These are phyloP conservation scores for Bellardia bayeri DNA, from an alignment of 2,888 invertebrate genomes.

Conservation along the genomic window DNA sequence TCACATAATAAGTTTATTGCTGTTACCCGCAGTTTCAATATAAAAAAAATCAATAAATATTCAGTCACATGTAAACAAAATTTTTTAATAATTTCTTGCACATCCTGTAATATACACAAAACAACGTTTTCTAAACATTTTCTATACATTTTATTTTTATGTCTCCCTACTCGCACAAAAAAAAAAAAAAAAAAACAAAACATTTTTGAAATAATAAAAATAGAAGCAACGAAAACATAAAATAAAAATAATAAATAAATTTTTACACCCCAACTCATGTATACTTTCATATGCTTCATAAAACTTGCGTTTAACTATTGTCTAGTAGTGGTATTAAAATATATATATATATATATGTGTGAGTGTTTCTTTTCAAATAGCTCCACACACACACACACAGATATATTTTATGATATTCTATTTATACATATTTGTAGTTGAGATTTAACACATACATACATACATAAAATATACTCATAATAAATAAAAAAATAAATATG, in stretches of 20 bases:
- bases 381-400: neutral
- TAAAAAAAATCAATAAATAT: slow-evolving; percentile 53
- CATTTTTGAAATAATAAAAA: neutral
- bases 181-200: too few species aligned
- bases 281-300: slow-evolving; percentile 4
- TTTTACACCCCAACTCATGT: neutral
- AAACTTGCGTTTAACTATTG: neutral
- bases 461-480: neutral
- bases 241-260: neutral
- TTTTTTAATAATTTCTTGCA: slow-evolving; percentile 27
- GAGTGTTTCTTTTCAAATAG: neutral
- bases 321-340: slow-evolving; percentile 14
- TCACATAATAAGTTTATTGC: neutral
- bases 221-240: neutral
- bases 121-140: neutral
- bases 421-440: slow-evolving; percentile 9
- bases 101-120: neutral
- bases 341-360: neutral
- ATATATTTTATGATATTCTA: neutral
- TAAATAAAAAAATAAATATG: slow-evolving; percentile 19
- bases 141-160: slow-evolving; percentile 20
- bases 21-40: neutral
- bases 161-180: neutral
- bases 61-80: slow-evolving; percentile 39
- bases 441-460: slow-evolving; percentile 9